These are phyloP conservation scores for Glyptemys insculpta DNA, from an alignment of 2,797 vertebrate genomes.

Conservation along the genomic window DNA sequence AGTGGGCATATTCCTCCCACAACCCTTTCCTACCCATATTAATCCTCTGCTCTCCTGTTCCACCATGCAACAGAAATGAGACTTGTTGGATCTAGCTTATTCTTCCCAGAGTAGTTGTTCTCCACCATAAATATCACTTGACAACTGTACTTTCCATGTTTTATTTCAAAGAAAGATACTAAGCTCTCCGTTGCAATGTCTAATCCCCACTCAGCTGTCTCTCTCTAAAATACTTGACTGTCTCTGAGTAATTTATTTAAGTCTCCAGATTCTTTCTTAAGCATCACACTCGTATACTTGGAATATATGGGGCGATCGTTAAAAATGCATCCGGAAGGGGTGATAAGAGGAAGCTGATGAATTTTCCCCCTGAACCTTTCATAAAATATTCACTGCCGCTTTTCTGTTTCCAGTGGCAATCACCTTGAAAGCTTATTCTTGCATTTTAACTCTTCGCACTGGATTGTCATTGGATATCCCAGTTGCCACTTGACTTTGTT, in stretches of 20 bases:
- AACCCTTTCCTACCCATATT: background rate
- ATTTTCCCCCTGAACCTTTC: background rate
- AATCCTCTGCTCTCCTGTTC: background rate
- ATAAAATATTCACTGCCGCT: background rate
- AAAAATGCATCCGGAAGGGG: background rate
- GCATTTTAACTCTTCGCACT: background rate
- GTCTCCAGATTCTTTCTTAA: background rate
- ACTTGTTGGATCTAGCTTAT: rapidly evolving
- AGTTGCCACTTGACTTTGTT: background rate
- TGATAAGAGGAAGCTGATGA: background rate
- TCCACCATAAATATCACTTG: background rate
- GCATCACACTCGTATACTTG: background rate
- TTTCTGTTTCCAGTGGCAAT: background rate
- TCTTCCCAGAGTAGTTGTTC: background rate
- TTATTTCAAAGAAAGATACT: background rate
- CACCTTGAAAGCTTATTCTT: background rate
- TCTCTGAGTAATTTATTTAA: background rate
- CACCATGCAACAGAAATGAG: background rate
- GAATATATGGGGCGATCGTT: background rate
- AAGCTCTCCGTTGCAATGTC: background rate
- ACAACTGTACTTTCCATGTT: background rate
- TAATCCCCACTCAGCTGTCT: background rate
- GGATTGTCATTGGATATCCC: background rate
- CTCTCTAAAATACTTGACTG: background rate
- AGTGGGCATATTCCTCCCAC: background rate